Percentiles rank a stretch among this genome's conserved stretches.
phyloP scores from a whole-genome alignment of 2,797 vertebrate species.

The Astyanax mexicanus region DNA sequence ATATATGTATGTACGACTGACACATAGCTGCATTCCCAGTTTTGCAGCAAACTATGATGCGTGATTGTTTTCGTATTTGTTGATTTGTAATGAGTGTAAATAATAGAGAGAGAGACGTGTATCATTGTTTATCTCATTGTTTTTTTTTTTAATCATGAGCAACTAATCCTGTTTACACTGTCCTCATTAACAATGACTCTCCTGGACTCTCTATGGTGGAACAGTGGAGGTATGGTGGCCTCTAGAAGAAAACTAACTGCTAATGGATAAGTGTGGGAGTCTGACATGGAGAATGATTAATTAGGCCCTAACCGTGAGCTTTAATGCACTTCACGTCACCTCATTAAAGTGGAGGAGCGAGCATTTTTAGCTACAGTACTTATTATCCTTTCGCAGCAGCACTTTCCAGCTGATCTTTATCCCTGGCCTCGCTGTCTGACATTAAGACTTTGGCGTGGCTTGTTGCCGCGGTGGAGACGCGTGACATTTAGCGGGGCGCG shows the following conservation, averaged over 20 bases:
- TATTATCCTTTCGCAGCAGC: constrained; percentile 86
- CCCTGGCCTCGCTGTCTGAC: constrained; percentile 78
- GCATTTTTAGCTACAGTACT: constrained; percentile 83
- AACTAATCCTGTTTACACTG: too few relatives aligned
- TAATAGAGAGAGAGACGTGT: constrained; percentile 67
- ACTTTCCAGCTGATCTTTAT: constrained; percentile 86
- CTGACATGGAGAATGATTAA: constrained; percentile 91
- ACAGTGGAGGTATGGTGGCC: constrained; percentile 68
- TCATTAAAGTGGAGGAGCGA: constrained; percentile 83
- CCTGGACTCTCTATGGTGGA: constrained; percentile 73
- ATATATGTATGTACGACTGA: too few relatives aligned
- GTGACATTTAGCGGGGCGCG: constrained; percentile 78
- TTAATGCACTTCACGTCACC: constrained; percentile 79
- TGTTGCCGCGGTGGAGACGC: constrained; percentile 54
- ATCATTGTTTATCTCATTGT: constrained; percentile 66
- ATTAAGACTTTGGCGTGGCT: constrained; percentile 68
- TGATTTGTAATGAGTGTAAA: too few relatives aligned
- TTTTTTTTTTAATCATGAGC: constrained; percentile 65
- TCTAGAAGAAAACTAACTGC: constrained; percentile 75
- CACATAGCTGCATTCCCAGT: too few relatives aligned
- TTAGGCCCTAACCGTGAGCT: constrained; percentile 85
- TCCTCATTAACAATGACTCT: constrained; percentile 74
- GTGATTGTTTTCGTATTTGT: too few relatives aligned
- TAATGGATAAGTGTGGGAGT: constrained; percentile 81
- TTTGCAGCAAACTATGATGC: too few relatives aligned